These are phyloP conservation scores for Theonella swinhoei DNA, from an alignment of 37 sponge, comb jelly and placozoan genomes.

Conservation along the genomic window DNA sequence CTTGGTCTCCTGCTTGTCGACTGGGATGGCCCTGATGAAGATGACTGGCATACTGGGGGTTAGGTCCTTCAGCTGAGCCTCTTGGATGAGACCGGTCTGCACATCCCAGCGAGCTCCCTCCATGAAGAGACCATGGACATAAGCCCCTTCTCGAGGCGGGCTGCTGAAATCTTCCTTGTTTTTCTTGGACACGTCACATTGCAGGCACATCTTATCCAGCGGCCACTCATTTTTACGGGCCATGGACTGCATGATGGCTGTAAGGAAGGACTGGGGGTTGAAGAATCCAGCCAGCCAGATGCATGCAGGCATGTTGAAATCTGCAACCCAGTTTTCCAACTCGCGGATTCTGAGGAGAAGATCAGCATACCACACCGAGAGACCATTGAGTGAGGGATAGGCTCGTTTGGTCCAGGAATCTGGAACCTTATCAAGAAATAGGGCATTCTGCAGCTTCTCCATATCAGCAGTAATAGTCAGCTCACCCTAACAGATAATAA, in stretches of 20 bases:
- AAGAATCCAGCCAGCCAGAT: constrained; percentile 99
- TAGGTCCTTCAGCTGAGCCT: constrained; percentile 93
- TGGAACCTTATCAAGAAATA: constrained; percentile 92
- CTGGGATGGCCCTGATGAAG: constrained; percentile 94
- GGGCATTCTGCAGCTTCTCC: constrained; percentile 90
- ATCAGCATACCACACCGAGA: constrained; percentile 90
- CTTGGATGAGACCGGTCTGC: constrained; percentile 92
- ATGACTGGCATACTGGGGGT: constrained; percentile 95
- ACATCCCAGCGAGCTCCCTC: constrained; percentile 97
- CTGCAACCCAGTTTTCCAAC: constrained; percentile 93
- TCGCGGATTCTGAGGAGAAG: constrained; percentile 91
- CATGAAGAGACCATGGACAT: constrained; percentile 97
- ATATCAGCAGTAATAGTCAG: constrained; percentile 97
- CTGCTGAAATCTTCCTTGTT: constrained; percentile 92
- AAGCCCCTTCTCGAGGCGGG: constrained; percentile 97
- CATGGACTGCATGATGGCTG: constrained; percentile 99
- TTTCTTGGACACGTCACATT: constrained; percentile 98
- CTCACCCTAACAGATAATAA: constrained; percentile 77
- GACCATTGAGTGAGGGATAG: constrained; percentile 89
- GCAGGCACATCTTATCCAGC: constrained; percentile 98
- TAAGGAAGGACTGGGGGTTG: constrained; percentile 99
- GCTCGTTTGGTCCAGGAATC: constrained; percentile 89
- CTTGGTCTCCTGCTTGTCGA: constrained; percentile 95
- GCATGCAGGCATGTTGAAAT: constrained; percentile 95
- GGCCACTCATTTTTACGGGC: constrained; percentile 99